phyloP scores from a whole-genome alignment of 37 sponge, comb jelly and placozoan genomes.

The Ianthella basta region DNA sequence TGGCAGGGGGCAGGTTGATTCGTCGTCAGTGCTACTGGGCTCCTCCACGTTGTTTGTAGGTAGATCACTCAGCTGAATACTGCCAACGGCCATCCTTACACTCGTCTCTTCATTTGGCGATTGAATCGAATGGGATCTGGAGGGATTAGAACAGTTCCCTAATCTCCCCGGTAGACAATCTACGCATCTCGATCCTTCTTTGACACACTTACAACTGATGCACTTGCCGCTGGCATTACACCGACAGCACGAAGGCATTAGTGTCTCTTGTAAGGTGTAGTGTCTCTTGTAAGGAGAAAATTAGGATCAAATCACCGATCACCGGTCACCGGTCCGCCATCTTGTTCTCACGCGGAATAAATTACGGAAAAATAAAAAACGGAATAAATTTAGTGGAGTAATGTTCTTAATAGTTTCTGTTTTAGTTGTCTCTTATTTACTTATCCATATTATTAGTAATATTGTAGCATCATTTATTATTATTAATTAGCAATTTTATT shows the following conservation, averaged over 20 bases:
- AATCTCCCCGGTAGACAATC: slow-evolving; percentile 13
- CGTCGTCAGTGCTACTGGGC: not conserved
- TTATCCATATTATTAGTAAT: no score
- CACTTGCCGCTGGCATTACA: slow-evolving; percentile 25
- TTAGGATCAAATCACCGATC: not conserved
- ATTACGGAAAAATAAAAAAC: no score
- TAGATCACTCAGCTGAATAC: not conserved
- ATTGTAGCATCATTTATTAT: no score
- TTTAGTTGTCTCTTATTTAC: no score
- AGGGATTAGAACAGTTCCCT: not conserved
- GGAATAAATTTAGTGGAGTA: no score
- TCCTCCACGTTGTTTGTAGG: no score
- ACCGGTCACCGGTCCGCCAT: not conserved
- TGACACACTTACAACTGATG: not conserved
- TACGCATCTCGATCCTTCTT: slow-evolving; percentile 7
- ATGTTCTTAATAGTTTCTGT: no score
- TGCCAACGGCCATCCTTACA: not conserved
- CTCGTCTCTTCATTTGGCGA: not conserved
- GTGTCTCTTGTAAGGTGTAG: not conserved
- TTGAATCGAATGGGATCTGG: not conserved
- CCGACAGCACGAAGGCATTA: slow-evolving; percentile 22
- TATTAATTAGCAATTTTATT: no score
- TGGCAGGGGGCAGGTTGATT: not conserved
- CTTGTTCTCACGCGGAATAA: no score
- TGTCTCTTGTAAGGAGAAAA: not conserved